Base-by-base conservation (phyloP, 1,140 invertebrate genomes). In the Cheumatopsyche charites region DNA sequence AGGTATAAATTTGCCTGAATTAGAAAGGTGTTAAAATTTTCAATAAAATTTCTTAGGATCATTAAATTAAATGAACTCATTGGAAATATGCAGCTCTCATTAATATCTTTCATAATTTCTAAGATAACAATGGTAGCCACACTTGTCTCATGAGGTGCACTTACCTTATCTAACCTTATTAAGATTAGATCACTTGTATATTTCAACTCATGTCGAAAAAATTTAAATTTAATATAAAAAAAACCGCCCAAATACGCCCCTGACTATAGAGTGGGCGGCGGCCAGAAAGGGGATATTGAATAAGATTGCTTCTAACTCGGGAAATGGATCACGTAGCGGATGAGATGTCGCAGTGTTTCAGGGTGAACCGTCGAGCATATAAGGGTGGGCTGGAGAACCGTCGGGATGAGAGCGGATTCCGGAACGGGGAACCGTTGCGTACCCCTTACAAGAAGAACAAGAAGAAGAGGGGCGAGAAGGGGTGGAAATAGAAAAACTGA, bases 311-410 rank as follows among this genome's bases (percentile, higher is more conserved):
- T 85, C 83, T 85, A 83, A 85, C 83, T 83, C 82, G 81, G 66
- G 82, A 83, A 85, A 85, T 85, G 83, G 83, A 85, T 84, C 82
- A 85, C 83, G 83, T 85, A 85, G 79, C 82, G 82, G 82, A 85
- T 84, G 83, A 83, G 82, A 85, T 82, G 83, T 85, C 83, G 83
- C 83, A 81, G 82, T 84, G 83, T 85, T 85, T 85, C 83, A 85
- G 79, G 79, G 81, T 74, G 76, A 75, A 72, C 49, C 66, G 26
- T 61, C 23, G 26, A 62, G 49, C 67, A 66, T 65, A 47, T 55
- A 47, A 65, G 62, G 49, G 36, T 15, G 43, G 41, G 19, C n/a
- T 49, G n/a, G 66, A 23, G n/a, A 26, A n/a, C n/a, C n/a, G n/a
- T n/a, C n/a, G 21, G 4, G 58, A 62, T 0, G 49, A n/a, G n/a